phyloP scores from a whole-genome alignment of 2,888 invertebrate species.

The Anodontia alba region DNA sequence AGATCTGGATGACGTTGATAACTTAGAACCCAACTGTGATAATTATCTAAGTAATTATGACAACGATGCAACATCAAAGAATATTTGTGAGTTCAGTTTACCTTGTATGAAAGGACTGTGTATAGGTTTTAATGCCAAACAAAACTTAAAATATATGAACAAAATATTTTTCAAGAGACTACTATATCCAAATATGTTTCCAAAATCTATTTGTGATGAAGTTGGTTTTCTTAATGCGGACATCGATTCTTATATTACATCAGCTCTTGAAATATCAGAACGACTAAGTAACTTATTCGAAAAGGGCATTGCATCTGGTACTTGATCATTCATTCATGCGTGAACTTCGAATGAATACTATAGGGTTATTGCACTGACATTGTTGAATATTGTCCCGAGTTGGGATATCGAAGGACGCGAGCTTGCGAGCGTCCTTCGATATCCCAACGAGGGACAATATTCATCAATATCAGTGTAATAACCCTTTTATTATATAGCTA shows the following conservation, averaged over 20 bases:
- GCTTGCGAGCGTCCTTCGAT: no score
- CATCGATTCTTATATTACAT: constrained; percentile 26
- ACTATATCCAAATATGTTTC: constrained; percentile 74
- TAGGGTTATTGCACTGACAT: no score
- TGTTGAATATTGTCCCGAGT: no score
- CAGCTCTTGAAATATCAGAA: background rate
- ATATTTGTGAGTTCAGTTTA: constrained; percentile 65
- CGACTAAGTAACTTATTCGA: background rate
- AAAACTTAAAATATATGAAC: constrained; percentile 77
- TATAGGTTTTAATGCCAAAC: constrained; percentile 79
- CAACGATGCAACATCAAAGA: background rate
- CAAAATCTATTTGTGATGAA: constrained; percentile 61
- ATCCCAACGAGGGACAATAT: no score
- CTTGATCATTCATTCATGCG: no score
- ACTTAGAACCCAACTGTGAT: constrained; percentile 76
- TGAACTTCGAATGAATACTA: no score
- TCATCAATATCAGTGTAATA: no score
- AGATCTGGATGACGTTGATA: constrained; percentile 82
- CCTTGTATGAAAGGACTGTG: constrained; percentile 74
- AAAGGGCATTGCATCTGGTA: background rate
- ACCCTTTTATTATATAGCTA: no score
- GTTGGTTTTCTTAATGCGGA: constrained; percentile 57
- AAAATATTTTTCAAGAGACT: constrained; percentile 73
- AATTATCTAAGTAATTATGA: constrained; percentile 46
- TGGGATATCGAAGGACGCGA: no score